Percentiles rank a stretch among this genome's conserved stretches.
phyloP scores from a whole-genome alignment of 2,797 vertebrate genomes.

The Tympanoctomys barrerae region DNA sequence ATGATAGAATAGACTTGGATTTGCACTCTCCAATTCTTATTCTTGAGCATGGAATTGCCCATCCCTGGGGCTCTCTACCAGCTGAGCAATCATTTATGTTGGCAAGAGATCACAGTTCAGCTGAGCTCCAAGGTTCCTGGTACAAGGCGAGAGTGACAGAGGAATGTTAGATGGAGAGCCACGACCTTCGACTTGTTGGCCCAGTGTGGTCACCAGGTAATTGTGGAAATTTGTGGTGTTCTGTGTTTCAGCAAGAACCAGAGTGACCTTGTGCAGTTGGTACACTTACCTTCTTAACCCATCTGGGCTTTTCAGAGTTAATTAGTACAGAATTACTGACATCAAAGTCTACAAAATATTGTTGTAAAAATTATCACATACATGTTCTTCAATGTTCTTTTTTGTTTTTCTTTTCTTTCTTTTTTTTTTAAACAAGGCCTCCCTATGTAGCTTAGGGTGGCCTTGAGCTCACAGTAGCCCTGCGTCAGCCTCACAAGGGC shows the following conservation, averaged over 20 bases:
- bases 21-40: slow-evolving; percentile 22
- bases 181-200: background rate
- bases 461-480: background rate
- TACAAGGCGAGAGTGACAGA: background rate
- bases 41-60: slow-evolving; percentile 6
- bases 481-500: background rate
- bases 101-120: slow-evolving; percentile 44
- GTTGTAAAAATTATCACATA: slow-evolving; percentile 2
- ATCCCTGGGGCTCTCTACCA: slow-evolving; percentile 24
- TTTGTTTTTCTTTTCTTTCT: background rate
- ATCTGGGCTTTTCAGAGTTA: slow-evolving; percentile 5
- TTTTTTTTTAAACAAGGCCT: background rate
- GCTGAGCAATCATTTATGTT: slow-evolving; percentile 44
- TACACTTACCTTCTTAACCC: background rate
- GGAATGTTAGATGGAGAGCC: background rate
- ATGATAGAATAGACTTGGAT: slow-evolving; percentile 43
- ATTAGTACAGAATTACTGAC: slow-evolving; percentile 32
- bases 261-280: background rate
- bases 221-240: background rate
- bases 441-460: background rate
- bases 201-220: background rate
- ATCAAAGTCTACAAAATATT: slow-evolving; percentile 31
- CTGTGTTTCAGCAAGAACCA: slow-evolving; percentile 42
- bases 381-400: background rate
- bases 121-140: slow-evolving; percentile 14